phyloP scores from a whole-genome alignment of 1,140 invertebrate species.

The Conopomorpha cramerella region DNA sequence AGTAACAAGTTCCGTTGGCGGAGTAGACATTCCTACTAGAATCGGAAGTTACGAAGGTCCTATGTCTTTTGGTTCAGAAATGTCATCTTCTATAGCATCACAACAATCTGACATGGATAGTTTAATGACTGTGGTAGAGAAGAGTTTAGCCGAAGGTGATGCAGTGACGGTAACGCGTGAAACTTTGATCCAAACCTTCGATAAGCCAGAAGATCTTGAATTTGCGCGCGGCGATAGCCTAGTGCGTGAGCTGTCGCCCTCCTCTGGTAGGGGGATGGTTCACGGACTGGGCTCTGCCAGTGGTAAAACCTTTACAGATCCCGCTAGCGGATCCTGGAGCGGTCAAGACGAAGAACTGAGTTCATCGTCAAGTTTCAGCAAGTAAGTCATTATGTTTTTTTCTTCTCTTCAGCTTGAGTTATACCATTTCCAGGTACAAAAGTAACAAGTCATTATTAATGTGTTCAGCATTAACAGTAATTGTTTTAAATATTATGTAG shows the following conservation, averaged over 20 bases:
- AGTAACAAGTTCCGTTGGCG: conserved; percentile 41
- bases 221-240: conserved; percentile 39
- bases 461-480: background rate
- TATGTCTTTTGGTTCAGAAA: conserved; percentile 52
- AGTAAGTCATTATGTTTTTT: too few species aligned
- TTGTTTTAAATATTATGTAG: conserved; percentile 2
- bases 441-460: too few species aligned
- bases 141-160: conserved; percentile 27
- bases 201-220: conserved; percentile 46
- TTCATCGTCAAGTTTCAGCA: conserved; percentile 57
- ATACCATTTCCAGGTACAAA: too few species aligned
- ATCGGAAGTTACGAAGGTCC: conserved; percentile 27
- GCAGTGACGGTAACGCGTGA: conserved; percentile 34
- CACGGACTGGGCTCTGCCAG: conserved; percentile 45
- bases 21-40: conserved; percentile 41
- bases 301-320: conserved; percentile 61
- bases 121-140: conserved; percentile 53
- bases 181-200: conserved; percentile 30
- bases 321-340: conserved; percentile 58
- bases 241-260: conserved; percentile 54
- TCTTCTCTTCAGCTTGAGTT: too few species aligned
- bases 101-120: conserved; percentile 58
- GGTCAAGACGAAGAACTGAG: conserved; percentile 57
- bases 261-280: conserved; percentile 52
- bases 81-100: conserved; percentile 55